Conservation (phyloP, 2,113 vertebrate genomes). For the Phodopus roborovskii region DNA sequence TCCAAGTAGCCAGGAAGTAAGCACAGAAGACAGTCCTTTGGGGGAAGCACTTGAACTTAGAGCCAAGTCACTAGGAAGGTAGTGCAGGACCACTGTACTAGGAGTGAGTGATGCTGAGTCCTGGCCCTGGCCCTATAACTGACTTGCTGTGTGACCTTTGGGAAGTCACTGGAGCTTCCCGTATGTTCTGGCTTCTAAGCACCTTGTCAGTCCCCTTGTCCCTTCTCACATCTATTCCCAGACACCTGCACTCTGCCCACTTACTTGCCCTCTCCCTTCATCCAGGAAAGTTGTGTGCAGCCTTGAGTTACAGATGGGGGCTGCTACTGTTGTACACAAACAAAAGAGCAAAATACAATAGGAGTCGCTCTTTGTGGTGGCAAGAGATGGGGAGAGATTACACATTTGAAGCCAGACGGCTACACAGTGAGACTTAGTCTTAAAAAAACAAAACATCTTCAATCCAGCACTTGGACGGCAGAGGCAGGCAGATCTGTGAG, state of each 20-base stretch:
- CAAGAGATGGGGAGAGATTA: not conserved
- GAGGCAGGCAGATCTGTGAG: not conserved
- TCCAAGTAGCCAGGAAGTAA: not conserved
- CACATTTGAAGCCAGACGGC: not conserved
- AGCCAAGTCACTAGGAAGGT: not conserved
- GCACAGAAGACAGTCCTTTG: not conserved
- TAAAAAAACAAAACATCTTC: not conserved
- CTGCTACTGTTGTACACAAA: not conserved
- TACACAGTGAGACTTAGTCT: not conserved
- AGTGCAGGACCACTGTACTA: not conserved
- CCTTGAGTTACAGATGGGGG: not conserved
- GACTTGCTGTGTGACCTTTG: not conserved
- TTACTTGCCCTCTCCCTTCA: not conserved
- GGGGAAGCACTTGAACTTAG: too few relatives aligned
- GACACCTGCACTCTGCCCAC: not conserved
- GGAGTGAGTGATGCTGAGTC: not conserved
- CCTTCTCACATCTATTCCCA: not conserved
- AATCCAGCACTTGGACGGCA: not conserved
- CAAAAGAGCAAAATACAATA: not conserved
- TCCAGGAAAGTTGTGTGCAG: not conserved
- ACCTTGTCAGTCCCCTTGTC: not conserved
- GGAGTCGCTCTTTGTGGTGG: not conserved
- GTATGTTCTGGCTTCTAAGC: not conserved
- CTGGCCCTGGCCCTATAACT: not conserved
- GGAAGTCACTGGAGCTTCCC: not conserved